Percentiles rank a stretch among this genome's conserved stretches.
phyloP scores from a whole-genome alignment of 1,140 invertebrate species.

The Caenorhabditis inopinata region DNA sequence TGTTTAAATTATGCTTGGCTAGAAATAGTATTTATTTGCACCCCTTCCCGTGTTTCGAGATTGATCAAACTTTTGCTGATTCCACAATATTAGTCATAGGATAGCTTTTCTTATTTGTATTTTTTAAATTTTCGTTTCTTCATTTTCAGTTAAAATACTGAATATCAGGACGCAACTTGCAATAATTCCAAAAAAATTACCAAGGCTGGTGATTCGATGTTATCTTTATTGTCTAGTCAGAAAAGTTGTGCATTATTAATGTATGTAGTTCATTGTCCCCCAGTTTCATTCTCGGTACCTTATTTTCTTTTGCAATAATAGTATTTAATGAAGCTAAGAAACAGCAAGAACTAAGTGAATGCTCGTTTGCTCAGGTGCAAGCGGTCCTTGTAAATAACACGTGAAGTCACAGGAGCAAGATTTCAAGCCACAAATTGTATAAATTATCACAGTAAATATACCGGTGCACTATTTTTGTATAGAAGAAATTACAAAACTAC shows the following conservation, averaged over 20 bases:
- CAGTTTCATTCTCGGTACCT: not conserved
- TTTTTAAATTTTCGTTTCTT: not conserved
- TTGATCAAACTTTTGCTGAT: not conserved
- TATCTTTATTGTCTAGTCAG: conserved; percentile 4
- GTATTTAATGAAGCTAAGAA: too few species aligned
- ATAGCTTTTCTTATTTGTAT: not conserved
- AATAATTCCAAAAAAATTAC: not conserved
- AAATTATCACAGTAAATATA: too few species aligned
- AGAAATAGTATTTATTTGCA: not conserved
- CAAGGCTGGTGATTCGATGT: conserved; percentile 18
- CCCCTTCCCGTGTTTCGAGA: not conserved
- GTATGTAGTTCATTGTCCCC: too few species aligned
- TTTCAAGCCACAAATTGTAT: too few species aligned
- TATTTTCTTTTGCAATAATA: not conserved
- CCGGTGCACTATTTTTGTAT: too few species aligned
- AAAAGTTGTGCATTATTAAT: conserved; percentile 10
- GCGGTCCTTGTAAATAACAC: too few species aligned
- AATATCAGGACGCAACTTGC: not conserved
- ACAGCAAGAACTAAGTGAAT: too few species aligned
- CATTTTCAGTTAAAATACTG: not conserved
- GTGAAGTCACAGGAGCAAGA: too few species aligned
- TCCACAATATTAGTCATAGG: not conserved
- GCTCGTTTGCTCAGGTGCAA: too few species aligned
- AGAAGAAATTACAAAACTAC: too few species aligned
- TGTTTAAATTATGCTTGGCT: not conserved